Evolutionary conservation across 2,888 invertebrate species (phyloP).

Genomic region (Plusia festucae): DNA sequence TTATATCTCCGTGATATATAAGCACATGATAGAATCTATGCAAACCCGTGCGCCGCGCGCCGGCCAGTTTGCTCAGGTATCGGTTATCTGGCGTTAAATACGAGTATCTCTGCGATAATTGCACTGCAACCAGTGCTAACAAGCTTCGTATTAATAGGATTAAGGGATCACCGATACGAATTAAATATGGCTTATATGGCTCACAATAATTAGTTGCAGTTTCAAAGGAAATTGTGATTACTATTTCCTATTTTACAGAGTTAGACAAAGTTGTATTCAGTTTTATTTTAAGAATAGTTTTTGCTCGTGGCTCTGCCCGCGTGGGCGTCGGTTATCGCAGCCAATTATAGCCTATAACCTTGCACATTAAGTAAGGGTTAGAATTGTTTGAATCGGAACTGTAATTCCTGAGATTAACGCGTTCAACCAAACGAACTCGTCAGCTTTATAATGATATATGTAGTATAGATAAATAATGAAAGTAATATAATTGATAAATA

Average conservation of each 20-base stretch:
- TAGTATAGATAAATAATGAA: too few species aligned
- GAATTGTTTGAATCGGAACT: too few species aligned
- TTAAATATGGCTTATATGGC: not conserved
- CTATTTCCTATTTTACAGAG: not conserved
- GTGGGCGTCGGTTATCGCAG: too few species aligned
- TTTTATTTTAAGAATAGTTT: too few species aligned
- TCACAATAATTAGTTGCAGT: not conserved
- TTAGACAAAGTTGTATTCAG: not conserved
- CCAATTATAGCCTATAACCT: too few species aligned
- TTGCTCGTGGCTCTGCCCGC: too few species aligned
- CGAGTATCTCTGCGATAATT: constrained; percentile 35
- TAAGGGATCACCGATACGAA: constrained; percentile 1
- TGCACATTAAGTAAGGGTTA: too few species aligned
- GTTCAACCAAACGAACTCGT: too few species aligned
- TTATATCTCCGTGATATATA: constrained; percentile 21
- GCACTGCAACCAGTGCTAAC: constrained; percentile 11
- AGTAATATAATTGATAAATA: too few species aligned
- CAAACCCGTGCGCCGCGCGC: constrained; percentile 8
- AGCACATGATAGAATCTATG: constrained; percentile 34
- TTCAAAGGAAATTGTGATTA: not conserved
- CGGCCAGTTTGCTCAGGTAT: not conserved
- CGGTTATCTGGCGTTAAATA: constrained; percentile 43
- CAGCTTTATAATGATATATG: too few species aligned
- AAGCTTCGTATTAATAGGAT: constrained; percentile 13
- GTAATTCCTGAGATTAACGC: too few species aligned